Evolutionary conservation across 2,113 vertebrate species (phyloP).

Genomic region (Phylloscopus trochiloides): DNA sequence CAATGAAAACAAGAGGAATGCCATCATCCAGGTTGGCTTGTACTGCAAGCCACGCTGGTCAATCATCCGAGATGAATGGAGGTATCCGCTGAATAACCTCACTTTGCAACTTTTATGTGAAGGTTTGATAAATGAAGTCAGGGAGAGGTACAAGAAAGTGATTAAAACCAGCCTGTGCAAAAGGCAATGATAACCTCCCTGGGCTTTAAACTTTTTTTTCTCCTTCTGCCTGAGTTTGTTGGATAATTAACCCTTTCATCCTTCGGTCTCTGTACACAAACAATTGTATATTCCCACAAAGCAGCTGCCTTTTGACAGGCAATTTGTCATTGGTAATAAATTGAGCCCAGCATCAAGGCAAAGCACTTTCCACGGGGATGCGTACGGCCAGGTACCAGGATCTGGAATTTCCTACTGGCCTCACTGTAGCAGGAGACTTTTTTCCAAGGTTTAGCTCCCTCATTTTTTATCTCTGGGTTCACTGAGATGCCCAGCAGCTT

Average conservation of each 20-base stretch:
- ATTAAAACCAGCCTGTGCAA: conserved; percentile 78
- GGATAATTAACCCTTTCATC: conserved; percentile 66
- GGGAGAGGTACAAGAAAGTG: conserved; percentile 76
- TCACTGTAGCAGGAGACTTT: not conserved
- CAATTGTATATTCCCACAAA: not conserved
- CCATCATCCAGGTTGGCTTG: conserved; percentile 60
- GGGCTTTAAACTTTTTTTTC: conserved; percentile 48
- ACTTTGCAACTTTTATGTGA: conserved; percentile 77
- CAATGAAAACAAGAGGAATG: conserved; percentile 56
- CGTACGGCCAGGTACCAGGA: not conserved
- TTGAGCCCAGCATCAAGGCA: not conserved
- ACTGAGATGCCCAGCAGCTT: not conserved
- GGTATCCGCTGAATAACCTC: conserved; percentile 74
- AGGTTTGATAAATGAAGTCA: conserved; percentile 78
- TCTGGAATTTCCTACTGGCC: not conserved
- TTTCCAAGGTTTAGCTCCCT: not conserved
- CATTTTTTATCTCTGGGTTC: not conserved
- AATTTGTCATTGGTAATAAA: conserved; percentile 33
- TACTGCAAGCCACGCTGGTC: conserved; percentile 57
- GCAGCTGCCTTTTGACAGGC: not conserved
- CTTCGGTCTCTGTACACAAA: conserved; percentile 22
- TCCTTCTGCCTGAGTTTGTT: conserved; percentile 44
- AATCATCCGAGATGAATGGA: conserved; percentile 71
- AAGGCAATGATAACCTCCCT: conserved; percentile 67
- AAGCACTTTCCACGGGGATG: not conserved